Evolutionary conservation across 2,888 invertebrate species (phyloP).

Genomic region (Amiota minor): DNA sequence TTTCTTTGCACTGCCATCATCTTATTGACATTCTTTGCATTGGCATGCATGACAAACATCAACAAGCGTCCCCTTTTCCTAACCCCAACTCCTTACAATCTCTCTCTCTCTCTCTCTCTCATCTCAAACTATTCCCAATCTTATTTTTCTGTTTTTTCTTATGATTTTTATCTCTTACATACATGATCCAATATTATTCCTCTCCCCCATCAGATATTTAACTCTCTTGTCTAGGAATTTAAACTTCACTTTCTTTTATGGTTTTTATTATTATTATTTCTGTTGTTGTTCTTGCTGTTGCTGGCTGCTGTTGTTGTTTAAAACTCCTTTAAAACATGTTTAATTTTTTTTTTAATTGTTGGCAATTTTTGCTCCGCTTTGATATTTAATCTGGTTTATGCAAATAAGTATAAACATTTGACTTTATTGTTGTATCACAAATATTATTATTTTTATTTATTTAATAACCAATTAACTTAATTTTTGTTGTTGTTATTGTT

Average conservation of each 20-base stretch:
- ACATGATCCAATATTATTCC: no score
- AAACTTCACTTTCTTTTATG: conserved; percentile 26
- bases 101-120: no score
- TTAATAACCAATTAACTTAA: conserved; percentile 13
- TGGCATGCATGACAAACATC: conserved; percentile 11
- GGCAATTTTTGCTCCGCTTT: conserved; percentile 17
- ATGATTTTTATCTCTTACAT: no score
- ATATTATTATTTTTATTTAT: conserved; percentile 22
- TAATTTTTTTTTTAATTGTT: not conserved
- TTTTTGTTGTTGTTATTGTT: conserved; percentile 18
- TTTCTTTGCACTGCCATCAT: not conserved
- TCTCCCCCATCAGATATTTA: no score
- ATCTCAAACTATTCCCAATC: no score
- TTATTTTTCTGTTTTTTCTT: no score
- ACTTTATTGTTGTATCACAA: not conserved
- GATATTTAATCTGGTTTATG: conserved; percentile 26
- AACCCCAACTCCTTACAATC: not conserved
- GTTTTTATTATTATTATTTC: conserved; percentile 10
- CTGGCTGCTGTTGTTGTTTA: conserved; percentile 25
- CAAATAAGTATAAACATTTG: conserved; percentile 10
- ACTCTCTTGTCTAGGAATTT: not conserved
- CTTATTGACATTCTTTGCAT: conserved; percentile 22
- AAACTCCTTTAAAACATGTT: not conserved
- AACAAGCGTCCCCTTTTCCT: not conserved
- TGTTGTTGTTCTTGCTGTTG: conserved; percentile 28